A percentile compares a stretch with the other conserved stretches of the same genome.
Evolutionary conservation across 2,113 vertebrate genomes (phyloP).

Genomic region (Dromas ardeola): DNA sequence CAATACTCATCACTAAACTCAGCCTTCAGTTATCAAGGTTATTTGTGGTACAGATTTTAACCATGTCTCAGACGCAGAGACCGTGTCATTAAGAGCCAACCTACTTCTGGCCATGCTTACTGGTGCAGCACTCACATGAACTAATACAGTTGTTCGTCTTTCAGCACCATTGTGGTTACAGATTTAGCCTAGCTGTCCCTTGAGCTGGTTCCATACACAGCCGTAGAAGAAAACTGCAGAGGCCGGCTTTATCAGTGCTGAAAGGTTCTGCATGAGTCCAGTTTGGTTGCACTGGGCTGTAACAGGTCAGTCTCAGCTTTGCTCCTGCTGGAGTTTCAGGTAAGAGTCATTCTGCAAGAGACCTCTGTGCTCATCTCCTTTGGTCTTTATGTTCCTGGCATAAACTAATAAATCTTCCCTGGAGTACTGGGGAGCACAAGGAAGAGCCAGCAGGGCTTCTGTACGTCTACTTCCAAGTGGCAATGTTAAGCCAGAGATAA

Average conservation of each 20-base stretch:
- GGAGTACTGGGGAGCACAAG: background rate
- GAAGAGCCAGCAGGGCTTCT: background rate
- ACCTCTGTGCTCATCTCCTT: background rate
- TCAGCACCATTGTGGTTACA: accelerated
- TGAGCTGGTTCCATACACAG: background rate
- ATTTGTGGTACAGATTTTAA: background rate
- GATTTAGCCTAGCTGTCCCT: background rate
- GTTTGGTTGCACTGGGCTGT: background rate
- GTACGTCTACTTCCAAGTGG: background rate
- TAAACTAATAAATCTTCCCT: background rate
- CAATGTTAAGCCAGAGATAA: background rate
- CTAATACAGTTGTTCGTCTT: background rate
- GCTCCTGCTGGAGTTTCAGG: background rate
- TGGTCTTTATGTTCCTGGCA: background rate
- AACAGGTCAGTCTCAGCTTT: background rate
- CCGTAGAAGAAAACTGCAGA: background rate
- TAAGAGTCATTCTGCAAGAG: background rate
- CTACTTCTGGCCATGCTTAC: background rate
- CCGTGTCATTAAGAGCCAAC: background rate
- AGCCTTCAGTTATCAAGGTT: background rate
- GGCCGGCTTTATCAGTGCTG: background rate
- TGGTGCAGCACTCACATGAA: background rate
- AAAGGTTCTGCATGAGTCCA: background rate
- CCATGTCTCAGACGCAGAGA: background rate
- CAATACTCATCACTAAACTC: background rate